Conservation (phyloP, 2,113 vertebrate species). For the Xerus inauris region DNA sequence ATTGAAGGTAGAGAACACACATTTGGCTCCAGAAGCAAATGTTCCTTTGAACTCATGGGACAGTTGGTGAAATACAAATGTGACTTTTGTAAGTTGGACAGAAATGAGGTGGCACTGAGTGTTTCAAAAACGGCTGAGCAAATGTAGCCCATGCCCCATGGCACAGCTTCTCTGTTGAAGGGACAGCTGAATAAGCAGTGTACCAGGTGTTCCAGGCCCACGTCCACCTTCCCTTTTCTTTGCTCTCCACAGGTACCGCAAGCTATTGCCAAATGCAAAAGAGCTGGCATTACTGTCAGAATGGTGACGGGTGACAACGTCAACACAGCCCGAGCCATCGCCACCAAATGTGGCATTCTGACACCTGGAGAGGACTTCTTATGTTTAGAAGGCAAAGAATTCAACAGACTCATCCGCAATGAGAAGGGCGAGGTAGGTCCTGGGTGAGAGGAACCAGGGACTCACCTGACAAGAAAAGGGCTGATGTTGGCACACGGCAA, state of each 20-base stretch:
- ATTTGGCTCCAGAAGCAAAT: not conserved
- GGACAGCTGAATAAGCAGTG: not conserved
- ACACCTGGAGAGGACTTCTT: slow-evolving; percentile 94
- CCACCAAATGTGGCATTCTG: slow-evolving; percentile 97
- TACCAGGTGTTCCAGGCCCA: not conserved
- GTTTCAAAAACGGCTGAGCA: not conserved
- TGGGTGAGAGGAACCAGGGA: not conserved
- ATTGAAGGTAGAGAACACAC: not conserved
- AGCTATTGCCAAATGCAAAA: slow-evolving; percentile 95
- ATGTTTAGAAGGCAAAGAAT: slow-evolving; percentile 97
- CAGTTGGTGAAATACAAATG: not conserved
- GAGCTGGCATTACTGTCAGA: slow-evolving; percentile 95
- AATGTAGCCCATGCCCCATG: accelerated
- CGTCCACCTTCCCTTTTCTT: not conserved
- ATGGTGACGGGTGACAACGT: slow-evolving; percentile 99
- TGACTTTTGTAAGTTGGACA: not conserved
- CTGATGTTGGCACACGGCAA: not conserved
- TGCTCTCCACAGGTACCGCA: slow-evolving; percentile 91
- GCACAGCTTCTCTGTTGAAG: not conserved
- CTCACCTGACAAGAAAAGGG: not conserved
- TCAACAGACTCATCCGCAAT: slow-evolving; percentile 97
- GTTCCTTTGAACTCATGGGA: not conserved
- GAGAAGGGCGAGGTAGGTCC: slow-evolving; percentile 95
- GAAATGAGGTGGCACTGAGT: not conserved
- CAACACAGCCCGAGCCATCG: slow-evolving; percentile 97